Base-by-base conservation (phyloP, 2,888 invertebrate species). In the Eulithis prunata region DNA sequence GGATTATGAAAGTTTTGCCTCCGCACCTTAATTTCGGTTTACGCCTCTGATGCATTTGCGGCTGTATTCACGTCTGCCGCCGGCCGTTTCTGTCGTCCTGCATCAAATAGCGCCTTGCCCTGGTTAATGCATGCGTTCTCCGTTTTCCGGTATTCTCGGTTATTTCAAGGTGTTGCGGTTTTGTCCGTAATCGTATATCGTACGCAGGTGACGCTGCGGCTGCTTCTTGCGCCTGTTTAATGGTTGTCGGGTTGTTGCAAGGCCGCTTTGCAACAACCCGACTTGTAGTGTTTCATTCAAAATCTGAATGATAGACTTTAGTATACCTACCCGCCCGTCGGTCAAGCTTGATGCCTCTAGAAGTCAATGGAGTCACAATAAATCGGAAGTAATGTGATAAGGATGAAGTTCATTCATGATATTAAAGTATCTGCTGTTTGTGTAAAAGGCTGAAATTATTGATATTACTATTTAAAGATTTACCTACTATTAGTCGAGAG, bases 141-240 rank as follows among this genome's bases (percentile, higher is more conserved):
- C 4, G 32, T 41, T 45, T 32, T 32, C 58, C 13, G 43, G 46
- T 53, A 28, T 45, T 14, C 43, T 54, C 36, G 49, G 52, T 53
- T 67, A 67, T 67, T 67, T 67, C 59, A 67, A 67, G 67, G 67
- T 57, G 64, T 57, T 64, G 67, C 63, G 63, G 67, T 67, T 57
- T 13, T 28, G 47, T 54, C 45, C 55, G 51, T 62, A 32, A 57
- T 54, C 67, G 56, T 64, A 60, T 55, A 14, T 52, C 65, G 57
- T 43, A 51, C 57, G 59, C 66, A 57, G 60, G 57, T 64, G 68
- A 64, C 64, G 57, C 52, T 64, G 68, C 64, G 64, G 67, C 60
- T 53, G 57, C 51, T 64, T 64, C 68, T 68, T 68, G 68, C 45
- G 49, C 38, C 57, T 32, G 21, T 54, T 57, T 60, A 63, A 57